A percentile compares a stretch with the other conserved stretches of the same genome.
These are phyloP conservation scores for Cygnus atratus DNA, from an alignment of 2,113 vertebrate species.

Conservation along the genomic window DNA sequence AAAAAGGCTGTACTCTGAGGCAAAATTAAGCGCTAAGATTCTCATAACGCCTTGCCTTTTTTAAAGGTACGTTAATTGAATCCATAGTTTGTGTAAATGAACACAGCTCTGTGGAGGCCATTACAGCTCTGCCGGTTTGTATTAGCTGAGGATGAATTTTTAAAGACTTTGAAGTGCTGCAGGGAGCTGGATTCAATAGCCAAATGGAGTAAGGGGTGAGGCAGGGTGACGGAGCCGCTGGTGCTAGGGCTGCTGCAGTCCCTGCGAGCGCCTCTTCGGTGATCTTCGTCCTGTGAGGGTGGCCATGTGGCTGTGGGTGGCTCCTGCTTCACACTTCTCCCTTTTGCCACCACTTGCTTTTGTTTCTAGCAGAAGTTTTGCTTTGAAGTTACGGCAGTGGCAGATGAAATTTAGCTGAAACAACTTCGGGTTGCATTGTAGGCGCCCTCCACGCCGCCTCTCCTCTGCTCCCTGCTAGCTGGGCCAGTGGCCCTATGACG, in stretches of 20 bases:
- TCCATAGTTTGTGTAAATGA: not conserved
- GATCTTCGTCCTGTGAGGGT: not conserved
- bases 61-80: not conserved
- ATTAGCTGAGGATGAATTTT: not conserved
- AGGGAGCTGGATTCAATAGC: not conserved
- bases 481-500: not conserved
- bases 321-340: not conserved
- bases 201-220: not conserved
- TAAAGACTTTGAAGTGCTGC: not conserved
- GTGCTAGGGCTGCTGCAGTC: not conserved
- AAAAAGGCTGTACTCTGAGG: not conserved
- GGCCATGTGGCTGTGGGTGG: rapidly evolving
- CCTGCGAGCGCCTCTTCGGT: not conserved
- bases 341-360: not conserved
- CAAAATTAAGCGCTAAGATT: not conserved
- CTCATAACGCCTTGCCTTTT: not conserved
- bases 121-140: not conserved
- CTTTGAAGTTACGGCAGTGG: not conserved
- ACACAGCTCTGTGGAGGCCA: not conserved
- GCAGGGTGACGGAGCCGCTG: not conserved
- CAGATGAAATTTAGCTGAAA: not conserved
- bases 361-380: not conserved
- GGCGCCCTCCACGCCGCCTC: not conserved
- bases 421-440: not conserved
- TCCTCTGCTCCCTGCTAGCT: not conserved